Base-by-base conservation (phyloP, 2,888 invertebrate genomes). In the Oegoconia quadripuncta region DNA sequence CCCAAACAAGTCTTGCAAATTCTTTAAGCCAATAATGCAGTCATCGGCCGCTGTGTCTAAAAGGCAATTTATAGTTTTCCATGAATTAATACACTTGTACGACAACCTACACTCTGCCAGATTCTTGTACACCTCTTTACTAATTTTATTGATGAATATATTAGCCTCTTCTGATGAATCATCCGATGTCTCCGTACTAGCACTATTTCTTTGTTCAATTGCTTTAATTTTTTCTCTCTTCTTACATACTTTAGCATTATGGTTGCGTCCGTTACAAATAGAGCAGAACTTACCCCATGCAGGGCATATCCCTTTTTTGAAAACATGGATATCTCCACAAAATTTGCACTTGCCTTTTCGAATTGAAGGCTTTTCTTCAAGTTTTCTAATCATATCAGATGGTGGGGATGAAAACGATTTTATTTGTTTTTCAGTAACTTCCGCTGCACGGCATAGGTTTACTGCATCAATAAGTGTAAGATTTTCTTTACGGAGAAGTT, bases 161-260 rank as follows among this genome's bases (percentile, higher is more conserved):
- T n/a, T n/a, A n/a, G n/a, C n/a, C n/a, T n/a, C n/a, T n/a, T n/a
- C n/a, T n/a, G 14, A 18, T 6, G 31, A 17, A 16, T 41, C 41
- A 15, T 28, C 16, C 8, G 20, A 20, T 5, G 30, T 12, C 1
- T 34, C 12, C 15, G 27, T 6, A n/a, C n/a, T n/a, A n/a, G n/a
- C n/a, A n/a, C n/a, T n/a, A n/a, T n/a, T n/a, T n/a, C n/a, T n/a
- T n/a, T 34, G 18, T 9, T 15, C 35, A 9, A 32, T 27, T 25
- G 16, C 15, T 13, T 28, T 27, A 11, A 35, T 15, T 5, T 30
- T 29, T 2, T 27, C n/a, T n/a, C n/a, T 35, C n/a, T 40, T 40
- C 12, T 38, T 42, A 9, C 43, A 40, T 2, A 41, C 40, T 25
- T 38, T 44, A 18, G 15, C 32, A 4, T n/a, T 16, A 30, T 40